Evolutionary conservation across 2,888 invertebrate genomes (phyloP).

Genomic region (Microplitis manilae): DNA sequence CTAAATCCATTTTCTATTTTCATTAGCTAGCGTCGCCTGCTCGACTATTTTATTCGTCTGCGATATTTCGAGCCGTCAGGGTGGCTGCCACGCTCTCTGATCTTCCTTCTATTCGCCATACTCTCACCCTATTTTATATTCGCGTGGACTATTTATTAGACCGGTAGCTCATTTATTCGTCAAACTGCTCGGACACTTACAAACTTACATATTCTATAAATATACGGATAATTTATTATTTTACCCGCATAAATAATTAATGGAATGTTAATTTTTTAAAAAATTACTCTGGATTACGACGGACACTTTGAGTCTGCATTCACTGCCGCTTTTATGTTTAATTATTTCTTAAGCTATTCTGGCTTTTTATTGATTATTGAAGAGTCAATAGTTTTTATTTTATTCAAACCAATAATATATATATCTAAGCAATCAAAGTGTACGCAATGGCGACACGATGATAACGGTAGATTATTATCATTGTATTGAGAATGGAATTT

Average conservation of each 20-base stretch:
- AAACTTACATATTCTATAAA: conserved; percentile 20
- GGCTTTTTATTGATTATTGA: too few species aligned
- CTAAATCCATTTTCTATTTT: conserved; percentile 62
- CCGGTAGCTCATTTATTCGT: conserved; percentile 24
- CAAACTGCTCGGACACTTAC: conserved; percentile 21
- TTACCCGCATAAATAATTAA: not conserved
- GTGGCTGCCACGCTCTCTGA: conserved; percentile 33
- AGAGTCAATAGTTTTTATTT: too few species aligned
- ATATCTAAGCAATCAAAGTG: too few species aligned
- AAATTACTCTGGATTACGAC: not conserved
- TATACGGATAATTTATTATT: not conserved
- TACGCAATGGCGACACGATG: too few species aligned
- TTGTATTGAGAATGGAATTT: not conserved
- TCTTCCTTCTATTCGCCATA: conserved; percentile 31
- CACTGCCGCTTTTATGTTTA: too few species aligned
- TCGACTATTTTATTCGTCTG: conserved; percentile 68
- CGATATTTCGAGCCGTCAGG: conserved; percentile 65
- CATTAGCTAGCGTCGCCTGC: conserved; percentile 58
- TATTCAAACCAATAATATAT: too few species aligned
- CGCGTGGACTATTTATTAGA: not conserved
- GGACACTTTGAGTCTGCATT: too few species aligned
- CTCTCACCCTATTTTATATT: conserved; percentile 37
- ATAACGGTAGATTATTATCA: conserved; percentile 2
- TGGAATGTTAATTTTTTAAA: not conserved
- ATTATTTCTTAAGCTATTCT: too few species aligned